Base-by-base conservation (phyloP, 35 echinoderm and acorn worm genomes). In the Ophiothrix spiculata region DNA sequence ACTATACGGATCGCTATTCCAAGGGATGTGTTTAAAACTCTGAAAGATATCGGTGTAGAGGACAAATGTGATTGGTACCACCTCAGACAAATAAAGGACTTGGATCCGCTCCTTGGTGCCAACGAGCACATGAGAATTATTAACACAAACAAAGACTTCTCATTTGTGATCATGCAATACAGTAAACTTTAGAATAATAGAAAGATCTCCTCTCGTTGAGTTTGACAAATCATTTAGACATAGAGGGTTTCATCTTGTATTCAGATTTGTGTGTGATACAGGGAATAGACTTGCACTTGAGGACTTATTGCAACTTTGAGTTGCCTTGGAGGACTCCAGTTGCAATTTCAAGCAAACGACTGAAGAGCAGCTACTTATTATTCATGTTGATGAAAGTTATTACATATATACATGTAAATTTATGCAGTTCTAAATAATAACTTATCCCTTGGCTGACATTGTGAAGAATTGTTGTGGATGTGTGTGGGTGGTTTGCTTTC, bases 141-240 rank as follows among this genome's bases (percentile, higher is more conserved):
- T 11, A 93, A 93, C 75, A 15, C 39, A 4, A 88, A 93, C 40
- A 93, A 63, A 81, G 86, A 93, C 80, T 93, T 93, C 35, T 46
- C 90, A 17, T 87, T 49, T 56, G 54, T 92, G 77, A 63, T 86
- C 10, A 64, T 87, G 19, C n/a, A 41, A 63, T 38, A 90, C 88
- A 34, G 79, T 88, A 29, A 75, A 39, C 41, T 93, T 88, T 37
- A 69, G 40, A n/a, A 38, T 91, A 39, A 29, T 29, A 56, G 85
- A 88, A 64, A 75, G 85, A 78, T 32, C 33, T n/a, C 91, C 85
- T 33, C 40, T 92, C 36, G 60, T 40, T 38, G 91, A 92, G 25
- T 83, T 40, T 63, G 42, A 46, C 32, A 40, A 32, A 1, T 88
- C 35, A 23, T 92, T 82, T 46, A 92, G 12, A 37, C 91, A 92